Conservation (phyloP, 2,888 invertebrate genomes). For the Mongoloraphidia duomilia region DNA sequence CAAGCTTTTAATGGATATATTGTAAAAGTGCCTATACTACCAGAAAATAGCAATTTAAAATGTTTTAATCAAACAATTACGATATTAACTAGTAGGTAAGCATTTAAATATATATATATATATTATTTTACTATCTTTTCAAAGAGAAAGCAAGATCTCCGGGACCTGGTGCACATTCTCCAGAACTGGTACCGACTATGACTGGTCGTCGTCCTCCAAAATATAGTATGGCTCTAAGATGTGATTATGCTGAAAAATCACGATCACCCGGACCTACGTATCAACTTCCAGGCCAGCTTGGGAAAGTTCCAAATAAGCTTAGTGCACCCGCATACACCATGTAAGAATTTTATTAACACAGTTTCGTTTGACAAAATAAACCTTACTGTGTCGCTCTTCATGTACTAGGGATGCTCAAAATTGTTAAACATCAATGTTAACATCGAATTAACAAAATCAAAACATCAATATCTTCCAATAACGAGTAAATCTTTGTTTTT, state of each 20-base stretch:
- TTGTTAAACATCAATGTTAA: too few relatives aligned
- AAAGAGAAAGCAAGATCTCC: slow-evolving; percentile 28
- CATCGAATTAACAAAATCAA: too few relatives aligned
- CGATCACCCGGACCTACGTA: slow-evolving; percentile 48
- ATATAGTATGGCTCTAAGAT: slow-evolving; percentile 39
- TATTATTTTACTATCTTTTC: too few relatives aligned
- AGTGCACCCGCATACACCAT: slow-evolving; percentile 36
- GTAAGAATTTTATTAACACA: slow-evolving; percentile 21
- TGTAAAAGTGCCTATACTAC: not conserved
- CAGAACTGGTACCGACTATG: slow-evolving; percentile 39
- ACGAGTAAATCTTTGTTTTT: too few relatives aligned
- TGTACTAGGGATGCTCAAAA: too few relatives aligned
- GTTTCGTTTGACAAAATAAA: too few relatives aligned
- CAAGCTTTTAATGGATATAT: too few relatives aligned
- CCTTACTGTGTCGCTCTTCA: too few relatives aligned
- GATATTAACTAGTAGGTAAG: too few relatives aligned
- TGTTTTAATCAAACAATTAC: slow-evolving; percentile 1
- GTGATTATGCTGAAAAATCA: slow-evolving; percentile 18
- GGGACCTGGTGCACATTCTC: slow-evolving; percentile 48
- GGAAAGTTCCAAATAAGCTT: slow-evolving; percentile 34
- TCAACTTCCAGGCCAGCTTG: slow-evolving; percentile 33
- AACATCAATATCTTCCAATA: too few relatives aligned
- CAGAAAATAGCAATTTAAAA: slow-evolving; percentile 1
- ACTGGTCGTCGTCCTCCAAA: slow-evolving; percentile 39
- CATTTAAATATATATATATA: not conserved